A percentile compares a stretch with the other conserved stretches of the same genome.
Conservation (phyloP, 2,113 vertebrate species). For the Nansenia antarctica region DNA sequence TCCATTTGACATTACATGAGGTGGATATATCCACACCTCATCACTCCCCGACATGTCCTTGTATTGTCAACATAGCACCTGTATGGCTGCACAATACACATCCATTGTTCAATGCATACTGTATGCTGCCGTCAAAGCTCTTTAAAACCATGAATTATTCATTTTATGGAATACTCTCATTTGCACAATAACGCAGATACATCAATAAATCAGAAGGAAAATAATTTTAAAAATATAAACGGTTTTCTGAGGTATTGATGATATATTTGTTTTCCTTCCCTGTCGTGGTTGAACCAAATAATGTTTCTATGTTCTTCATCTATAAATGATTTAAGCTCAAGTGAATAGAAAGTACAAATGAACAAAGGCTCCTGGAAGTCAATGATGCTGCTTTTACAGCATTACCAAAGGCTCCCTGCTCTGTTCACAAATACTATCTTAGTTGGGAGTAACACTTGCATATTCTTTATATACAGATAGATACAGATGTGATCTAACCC, state of each 20-base stretch:
- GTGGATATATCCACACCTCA: slow-evolving; percentile 28
- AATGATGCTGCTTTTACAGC: neutral
- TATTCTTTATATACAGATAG: neutral
- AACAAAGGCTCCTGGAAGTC: neutral
- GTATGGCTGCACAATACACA: neutral
- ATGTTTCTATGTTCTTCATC: slow-evolving; percentile 7
- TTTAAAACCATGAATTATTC: slow-evolving; percentile 40
- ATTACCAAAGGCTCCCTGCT: neutral
- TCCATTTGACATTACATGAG: slow-evolving; percentile 35
- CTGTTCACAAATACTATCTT: neutral
- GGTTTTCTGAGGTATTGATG: neutral
- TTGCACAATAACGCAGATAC: slow-evolving; percentile 23
- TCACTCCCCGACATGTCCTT: neutral
- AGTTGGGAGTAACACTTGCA: neutral
- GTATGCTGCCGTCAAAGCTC: slow-evolving; percentile 11
- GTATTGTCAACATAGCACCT: neutral
- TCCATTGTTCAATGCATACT: slow-evolving; percentile 14
- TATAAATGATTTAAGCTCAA: slow-evolving; percentile 20
- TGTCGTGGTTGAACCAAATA: too few relatives aligned
- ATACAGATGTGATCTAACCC: neutral
- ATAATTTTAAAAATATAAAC: slow-evolving; percentile 4
- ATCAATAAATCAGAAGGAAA: too few relatives aligned
- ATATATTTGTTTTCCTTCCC: neutral
- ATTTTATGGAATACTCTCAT: slow-evolving; percentile 25
- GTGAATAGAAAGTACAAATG: slow-evolving; percentile 5